Evolutionary conservation across 2,888 invertebrate species (phyloP), one percentile per base, ranked within the genome.

Genomic region (Polydrusus cervinus): DNA sequence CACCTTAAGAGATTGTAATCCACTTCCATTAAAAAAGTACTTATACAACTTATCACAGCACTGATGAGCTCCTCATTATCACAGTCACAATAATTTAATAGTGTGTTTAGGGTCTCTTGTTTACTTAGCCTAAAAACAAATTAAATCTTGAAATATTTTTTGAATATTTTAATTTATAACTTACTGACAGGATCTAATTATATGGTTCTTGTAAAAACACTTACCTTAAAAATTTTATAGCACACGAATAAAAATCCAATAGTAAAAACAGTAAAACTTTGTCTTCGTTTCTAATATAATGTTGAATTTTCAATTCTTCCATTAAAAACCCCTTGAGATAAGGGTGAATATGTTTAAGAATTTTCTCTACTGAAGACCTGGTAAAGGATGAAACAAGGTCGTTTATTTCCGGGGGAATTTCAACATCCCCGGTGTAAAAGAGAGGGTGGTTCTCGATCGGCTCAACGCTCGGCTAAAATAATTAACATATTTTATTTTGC

Each of bases 231-330:
- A 79, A 79, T 60, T 80, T 80, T n/a, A 85, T 77, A 62, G 83
- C 81, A 62, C 84, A 84, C 6, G 85, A 84, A 75, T 85, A 86
- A 77, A 83, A 84, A 51, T 82, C 81, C 43, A 85, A 75, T 30
- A 86, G 75, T 13, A 84, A 51, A 62, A 85, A 83, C 40, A 84
- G 66, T 57, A 82, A 47, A 9, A 80, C 79, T 70, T 76, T 75
- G 61, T 82, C 81, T 57, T 82, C 80, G 20, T 71, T 69, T n/a
- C 75, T 57, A 40, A 81, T 77, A 64, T 81, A 80, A 34, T 78
- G 79, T 47, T 74, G 76, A n/a, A 74, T 74, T 71, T 80, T 79
- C 25, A 83, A 62, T 62, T 83, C 82, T 30, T 78, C 78, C 43
- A 77, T 75, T 14, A 83, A 77, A 72, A 82, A 83, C 14, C 77